Conservation (phyloP, 2,113 vertebrate genomes). For the Coregonus clupeaformis region DNA sequence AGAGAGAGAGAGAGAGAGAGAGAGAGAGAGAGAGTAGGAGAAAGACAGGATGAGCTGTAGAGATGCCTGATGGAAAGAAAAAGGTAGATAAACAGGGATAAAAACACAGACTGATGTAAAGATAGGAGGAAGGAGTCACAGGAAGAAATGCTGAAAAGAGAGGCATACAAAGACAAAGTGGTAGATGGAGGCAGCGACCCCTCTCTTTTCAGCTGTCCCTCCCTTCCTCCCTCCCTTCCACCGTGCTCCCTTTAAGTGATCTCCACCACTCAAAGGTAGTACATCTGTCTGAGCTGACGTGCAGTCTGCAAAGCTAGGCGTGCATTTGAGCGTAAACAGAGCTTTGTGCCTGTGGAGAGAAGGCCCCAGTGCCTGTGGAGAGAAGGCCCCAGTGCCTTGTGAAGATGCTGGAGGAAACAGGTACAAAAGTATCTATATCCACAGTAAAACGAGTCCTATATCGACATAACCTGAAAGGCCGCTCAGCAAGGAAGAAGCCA, state of each 20-base stretch:
- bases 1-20: conserved; percentile 16
- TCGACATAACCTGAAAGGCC: too few relatives aligned
- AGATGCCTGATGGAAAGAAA: background rate
- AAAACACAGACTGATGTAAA: background rate
- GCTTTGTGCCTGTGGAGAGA: conserved; percentile 48
- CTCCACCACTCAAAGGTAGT: conserved; percentile 68
- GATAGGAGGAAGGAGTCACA: background rate
- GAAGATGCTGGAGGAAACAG: too few relatives aligned
- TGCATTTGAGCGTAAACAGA: conserved; percentile 80
- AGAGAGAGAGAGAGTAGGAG: conserved; percentile 19
- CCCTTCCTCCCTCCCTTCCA: conserved; percentile 37
- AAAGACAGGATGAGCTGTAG: background rate
- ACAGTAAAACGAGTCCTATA: too few relatives aligned
- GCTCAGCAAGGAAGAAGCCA: too few relatives aligned
- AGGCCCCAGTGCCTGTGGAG: conserved; percentile 75
- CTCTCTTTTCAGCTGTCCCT: background rate
- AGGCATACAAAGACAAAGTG: conserved; percentile 17
- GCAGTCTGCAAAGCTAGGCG: conserved; percentile 76
- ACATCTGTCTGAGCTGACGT: conserved; percentile 79
- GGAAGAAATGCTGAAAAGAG: conserved; percentile 24
- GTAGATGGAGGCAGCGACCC: conserved; percentile 16
- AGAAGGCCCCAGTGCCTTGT: too few relatives aligned
- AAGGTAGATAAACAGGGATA: background rate
- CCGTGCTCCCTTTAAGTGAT: conserved; percentile 65
- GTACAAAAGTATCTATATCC: too few relatives aligned